A percentile compares a stretch with the other conserved stretches of the same genome.
These are phyloP conservation scores for Ichneumoninae sp. DNA, from an alignment of 2,888 invertebrate species.

Conservation along the genomic window DNA sequence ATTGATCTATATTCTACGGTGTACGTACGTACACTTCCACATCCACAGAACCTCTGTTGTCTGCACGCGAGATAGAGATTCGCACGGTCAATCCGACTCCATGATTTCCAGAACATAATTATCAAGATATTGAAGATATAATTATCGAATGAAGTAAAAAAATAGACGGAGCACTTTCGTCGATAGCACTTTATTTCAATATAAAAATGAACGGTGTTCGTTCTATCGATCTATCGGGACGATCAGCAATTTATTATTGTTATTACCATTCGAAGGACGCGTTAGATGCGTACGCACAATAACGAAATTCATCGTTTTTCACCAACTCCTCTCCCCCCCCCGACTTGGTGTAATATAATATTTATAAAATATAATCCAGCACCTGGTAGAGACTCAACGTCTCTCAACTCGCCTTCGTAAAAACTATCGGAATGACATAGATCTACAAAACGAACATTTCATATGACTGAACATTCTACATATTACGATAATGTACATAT, in stretches of 20 bases:
- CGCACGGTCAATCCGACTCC: neutral
- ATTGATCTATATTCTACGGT: slow-evolving; percentile 74
- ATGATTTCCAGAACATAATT: neutral
- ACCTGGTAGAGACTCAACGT: slow-evolving; percentile 24
- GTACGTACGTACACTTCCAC: neutral
- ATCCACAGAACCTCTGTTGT: neutral
- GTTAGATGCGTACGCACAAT: slow-evolving; percentile 2
- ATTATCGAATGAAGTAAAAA: neutral
- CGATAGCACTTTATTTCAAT: slow-evolving; percentile 62
- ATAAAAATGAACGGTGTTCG: slow-evolving; percentile 61
- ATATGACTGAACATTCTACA: slow-evolving; percentile 8
- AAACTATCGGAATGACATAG: slow-evolving; percentile 58
- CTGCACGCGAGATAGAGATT: neutral
- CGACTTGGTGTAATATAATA: slow-evolving; percentile 7
- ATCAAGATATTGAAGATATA: neutral
- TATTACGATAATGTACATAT: slow-evolving; percentile 30
- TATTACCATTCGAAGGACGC: slow-evolving; percentile 24
- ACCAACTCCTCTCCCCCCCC: neutral
- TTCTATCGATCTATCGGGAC: slow-evolving; percentile 21
- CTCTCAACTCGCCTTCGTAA: slow-evolving; percentile 44
- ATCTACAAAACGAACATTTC: slow-evolving; percentile 25
- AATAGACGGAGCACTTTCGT: slow-evolving; percentile 12
- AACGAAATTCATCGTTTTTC: slow-evolving; percentile 5
- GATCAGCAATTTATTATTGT: slow-evolving; percentile 31
- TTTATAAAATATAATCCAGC: slow-evolving; percentile 59